Percentiles rank a stretch among this genome's conserved stretches.
Evolutionary conservation across 2,888 invertebrate species (phyloP).

Genomic region (Allacma fusca): DNA sequence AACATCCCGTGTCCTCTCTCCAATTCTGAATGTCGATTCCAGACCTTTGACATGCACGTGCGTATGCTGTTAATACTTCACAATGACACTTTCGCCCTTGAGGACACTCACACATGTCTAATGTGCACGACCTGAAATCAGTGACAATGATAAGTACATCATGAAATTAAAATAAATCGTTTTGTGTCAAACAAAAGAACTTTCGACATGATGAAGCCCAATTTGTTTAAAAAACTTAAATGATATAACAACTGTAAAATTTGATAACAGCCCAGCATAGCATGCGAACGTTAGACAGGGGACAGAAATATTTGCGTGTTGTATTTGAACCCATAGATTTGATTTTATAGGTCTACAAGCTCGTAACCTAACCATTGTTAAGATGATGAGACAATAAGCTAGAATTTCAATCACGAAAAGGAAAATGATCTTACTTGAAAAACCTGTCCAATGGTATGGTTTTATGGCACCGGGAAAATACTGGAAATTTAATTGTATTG

Average conservation of each 20-base stretch:
- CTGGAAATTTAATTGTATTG: slow-evolving; percentile 67
- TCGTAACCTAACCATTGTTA: too few species aligned
- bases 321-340: too few species aligned
- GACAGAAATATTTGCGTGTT: too few species aligned
- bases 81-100: slow-evolving; percentile 80
- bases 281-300: too few species aligned
- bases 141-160: slow-evolving; percentile 33
- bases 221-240: too few species aligned
- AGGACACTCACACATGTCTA: slow-evolving; percentile 89
- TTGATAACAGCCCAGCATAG: too few species aligned
- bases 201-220: too few species aligned
- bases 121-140: slow-evolving; percentile 77
- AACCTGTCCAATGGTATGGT: slow-evolving; percentile 83
- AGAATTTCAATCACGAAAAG: too few species aligned
- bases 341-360: too few species aligned
- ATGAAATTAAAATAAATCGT: too few species aligned
- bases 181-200: slow-evolving; percentile 8
- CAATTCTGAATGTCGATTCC: slow-evolving; percentile 77
- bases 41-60: slow-evolving; percentile 82
- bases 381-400: too few species aligned
- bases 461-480: slow-evolving; percentile 80
- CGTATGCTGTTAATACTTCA: slow-evolving; percentile 88
- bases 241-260: too few species aligned
- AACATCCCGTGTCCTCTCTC: slow-evolving; percentile 75
- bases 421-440: slow-evolving; percentile 75